Percentiles rank a stretch among this genome's conserved stretches.
Evolutionary conservation across 1,140 invertebrate species (phyloP).

Genomic region (Notospermus geniculatus): DNA sequence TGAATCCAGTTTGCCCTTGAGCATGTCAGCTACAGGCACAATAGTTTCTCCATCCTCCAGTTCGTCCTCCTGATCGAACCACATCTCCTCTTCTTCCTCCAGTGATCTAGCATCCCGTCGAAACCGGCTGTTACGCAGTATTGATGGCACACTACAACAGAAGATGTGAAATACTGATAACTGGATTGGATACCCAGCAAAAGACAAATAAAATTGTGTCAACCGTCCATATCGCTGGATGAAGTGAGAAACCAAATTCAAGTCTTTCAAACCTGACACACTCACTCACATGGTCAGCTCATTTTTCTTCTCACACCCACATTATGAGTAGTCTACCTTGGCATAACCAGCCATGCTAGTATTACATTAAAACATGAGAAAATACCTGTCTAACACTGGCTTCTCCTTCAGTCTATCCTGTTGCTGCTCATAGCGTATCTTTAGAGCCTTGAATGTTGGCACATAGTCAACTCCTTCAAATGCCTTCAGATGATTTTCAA

Average conservation of each 20-base stretch:
- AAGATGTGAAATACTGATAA: neutral
- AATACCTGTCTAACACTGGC: conserved; percentile 28
- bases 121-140: conserved; percentile 68
- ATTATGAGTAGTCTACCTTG: no score
- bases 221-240: no score
- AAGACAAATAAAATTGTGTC: conserved; percentile 6
- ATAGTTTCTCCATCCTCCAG: conserved; percentile 65
- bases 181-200: no score
- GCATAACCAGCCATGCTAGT: no score
- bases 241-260: no score
- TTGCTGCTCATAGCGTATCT: conserved; percentile 89
- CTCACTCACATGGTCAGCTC: no score
- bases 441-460: conserved; percentile 92
- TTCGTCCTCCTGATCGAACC: conserved; percentile 97
- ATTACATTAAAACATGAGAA: no score
- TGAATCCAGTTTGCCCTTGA: conserved; percentile 58
- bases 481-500: conserved; percentile 91
- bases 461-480: conserved; percentile 94
- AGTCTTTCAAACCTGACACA: no score
- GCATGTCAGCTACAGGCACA: conserved; percentile 42
- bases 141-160: conserved; percentile 28
- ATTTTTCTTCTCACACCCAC: no score
- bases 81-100: conserved; percentile 97
- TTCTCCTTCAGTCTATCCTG: conserved; percentile 66
- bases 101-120: conserved; percentile 86